Conservation (phyloP, 64 coral and sea anemone genomes). For the Actinia equina region DNA sequence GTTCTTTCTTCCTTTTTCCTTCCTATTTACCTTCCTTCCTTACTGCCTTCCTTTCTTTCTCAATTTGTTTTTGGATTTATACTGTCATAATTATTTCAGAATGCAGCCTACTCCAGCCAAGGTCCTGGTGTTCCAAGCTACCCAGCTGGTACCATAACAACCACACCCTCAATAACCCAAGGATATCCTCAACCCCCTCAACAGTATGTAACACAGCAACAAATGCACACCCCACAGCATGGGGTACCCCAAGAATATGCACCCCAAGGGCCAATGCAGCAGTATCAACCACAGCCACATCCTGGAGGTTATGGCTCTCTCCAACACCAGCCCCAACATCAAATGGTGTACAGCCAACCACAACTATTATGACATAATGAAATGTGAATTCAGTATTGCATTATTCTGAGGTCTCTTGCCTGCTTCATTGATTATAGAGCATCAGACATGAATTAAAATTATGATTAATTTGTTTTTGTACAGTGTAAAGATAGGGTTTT, state of each 20-base stretch:
- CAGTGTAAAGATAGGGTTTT: too few relatives aligned
- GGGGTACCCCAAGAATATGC: constrained; percentile 44
- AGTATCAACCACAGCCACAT: constrained; percentile 34
- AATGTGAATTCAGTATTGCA: neutral
- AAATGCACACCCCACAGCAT: constrained; percentile 36
- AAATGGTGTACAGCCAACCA: constrained; percentile 60
- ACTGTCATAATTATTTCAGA: neutral
- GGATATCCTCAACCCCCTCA: constrained; percentile 34
- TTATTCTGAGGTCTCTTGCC: too few relatives aligned
- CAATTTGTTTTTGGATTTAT: neutral
- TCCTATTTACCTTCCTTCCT: too few relatives aligned
- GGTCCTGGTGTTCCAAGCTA: constrained; percentile 47
- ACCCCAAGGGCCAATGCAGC: constrained; percentile 34
- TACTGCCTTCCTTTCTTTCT: too few relatives aligned
- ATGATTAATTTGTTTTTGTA: too few relatives aligned
- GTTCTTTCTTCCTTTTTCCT: too few relatives aligned
- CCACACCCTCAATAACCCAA: constrained; percentile 16
- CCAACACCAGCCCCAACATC: constrained; percentile 24
- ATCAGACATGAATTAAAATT: too few relatives aligned
- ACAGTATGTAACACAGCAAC: constrained; percentile 29
- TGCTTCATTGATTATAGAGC: too few relatives aligned
- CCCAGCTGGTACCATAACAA: neutral
- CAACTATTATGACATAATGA: constrained; percentile 41
- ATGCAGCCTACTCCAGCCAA: constrained; percentile 40
- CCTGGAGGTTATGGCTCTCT: constrained; percentile 8